Base-by-base conservation (phyloP, 2,797 vertebrate genomes). In the Arrhamphus sclerolepis region DNA sequence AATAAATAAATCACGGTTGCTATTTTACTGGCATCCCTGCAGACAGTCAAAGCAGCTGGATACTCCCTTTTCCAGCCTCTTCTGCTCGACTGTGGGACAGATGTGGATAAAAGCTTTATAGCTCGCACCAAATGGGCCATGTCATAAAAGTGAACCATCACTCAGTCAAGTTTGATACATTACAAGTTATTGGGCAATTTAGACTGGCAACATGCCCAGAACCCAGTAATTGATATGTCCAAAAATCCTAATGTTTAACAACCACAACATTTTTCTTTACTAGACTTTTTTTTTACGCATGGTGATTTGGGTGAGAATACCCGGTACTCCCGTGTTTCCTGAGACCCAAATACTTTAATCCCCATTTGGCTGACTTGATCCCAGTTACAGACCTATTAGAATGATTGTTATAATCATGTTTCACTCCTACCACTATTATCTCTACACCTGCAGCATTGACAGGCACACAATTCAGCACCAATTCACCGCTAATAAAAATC, bases 401-500 rank as follows among this genome's bases (percentile, higher is more conserved):
- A 71, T 69, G 72, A 82, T 84, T 80, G 72, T 72, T 70, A 39
- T 81, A 78, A 75, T 79, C 75, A 70, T 72, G 76, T 73, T 67
- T 69, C 70, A 79, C 66, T 61, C 58, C 24, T 44, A 66, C 46
- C 64, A 64, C 66, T 67, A 66, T 72, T 48, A 80, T 80, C 64
- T 63, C 46, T 64, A 72, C 81, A 84, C 69, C 77, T 74, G 39
- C 82, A 75, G 57, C 75, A 81, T 68, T 66, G 86, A 84, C 85
- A 85, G 78, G 48, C 71, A 77, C 78, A 81, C 82, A 83, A 87
- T 77, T 89, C 80, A 87, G 68, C 81, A 83, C 75, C 73, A 79
- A 87, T 85, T 85, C 81, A 47, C 17, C 55, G 79, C 80, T 81
- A 81, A 86, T 83, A 87, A 82, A 89, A 85, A 88, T 81, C 70